These are phyloP conservation scores for Nyctalus aviator DNA, from an alignment of 2,797 vertebrate species.

Conservation along the genomic window DNA sequence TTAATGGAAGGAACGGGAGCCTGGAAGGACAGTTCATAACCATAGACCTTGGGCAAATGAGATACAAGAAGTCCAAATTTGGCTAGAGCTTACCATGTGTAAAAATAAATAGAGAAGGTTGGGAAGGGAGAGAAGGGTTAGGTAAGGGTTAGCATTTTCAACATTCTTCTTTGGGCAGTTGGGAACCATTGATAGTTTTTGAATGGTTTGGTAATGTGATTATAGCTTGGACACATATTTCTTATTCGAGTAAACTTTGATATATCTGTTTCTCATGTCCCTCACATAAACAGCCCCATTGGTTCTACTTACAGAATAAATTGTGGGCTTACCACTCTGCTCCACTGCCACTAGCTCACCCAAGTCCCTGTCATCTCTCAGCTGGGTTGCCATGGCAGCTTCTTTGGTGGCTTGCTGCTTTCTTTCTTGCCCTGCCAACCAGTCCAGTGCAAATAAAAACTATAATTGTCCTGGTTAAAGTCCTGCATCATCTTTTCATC, in stretches of 20 bases:
- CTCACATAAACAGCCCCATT: background rate
- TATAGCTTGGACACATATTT: background rate
- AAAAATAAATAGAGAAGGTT: conserved; percentile 24
- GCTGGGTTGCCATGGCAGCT: background rate
- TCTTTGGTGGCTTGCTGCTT: background rate
- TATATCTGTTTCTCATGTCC: background rate
- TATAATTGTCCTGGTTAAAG: background rate
- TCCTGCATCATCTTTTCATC: background rate
- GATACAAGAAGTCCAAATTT: background rate
- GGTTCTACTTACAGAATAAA: background rate
- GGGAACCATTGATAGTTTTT: background rate
- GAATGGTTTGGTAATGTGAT: background rate
- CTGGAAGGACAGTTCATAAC: background rate
- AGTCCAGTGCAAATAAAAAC: background rate
- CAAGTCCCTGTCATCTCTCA: background rate
- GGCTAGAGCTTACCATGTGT: background rate
- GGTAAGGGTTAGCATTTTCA: background rate
- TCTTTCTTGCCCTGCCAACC: background rate
- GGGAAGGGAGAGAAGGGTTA: background rate
- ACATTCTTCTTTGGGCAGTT: background rate
- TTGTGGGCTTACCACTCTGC: background rate
- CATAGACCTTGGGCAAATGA: background rate
- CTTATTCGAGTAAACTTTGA: background rate
- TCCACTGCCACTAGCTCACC: background rate
- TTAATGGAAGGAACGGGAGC: background rate